A percentile compares a stretch with the other conserved stretches of the same genome.
phyloP scores from a whole-genome alignment of 2,113 vertebrate species.

The Rhineura floridana region DNA sequence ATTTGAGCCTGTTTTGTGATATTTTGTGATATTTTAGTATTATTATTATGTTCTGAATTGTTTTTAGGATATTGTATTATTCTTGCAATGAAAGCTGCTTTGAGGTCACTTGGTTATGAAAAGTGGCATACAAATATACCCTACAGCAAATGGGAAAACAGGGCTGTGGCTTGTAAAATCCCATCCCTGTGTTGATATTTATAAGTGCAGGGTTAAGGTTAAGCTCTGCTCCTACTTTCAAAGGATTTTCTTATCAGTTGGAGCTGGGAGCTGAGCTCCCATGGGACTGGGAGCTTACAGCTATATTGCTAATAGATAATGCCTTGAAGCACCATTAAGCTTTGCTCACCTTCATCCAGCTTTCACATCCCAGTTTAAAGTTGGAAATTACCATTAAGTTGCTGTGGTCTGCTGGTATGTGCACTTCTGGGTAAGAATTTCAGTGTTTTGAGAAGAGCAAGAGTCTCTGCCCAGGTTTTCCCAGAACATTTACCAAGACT shows the following conservation, averaged over 20 bases:
- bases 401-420: conserved; percentile 44
- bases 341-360: conserved; percentile 35
- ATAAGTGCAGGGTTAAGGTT: conserved; percentile 54
- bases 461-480: conserved; percentile 38
- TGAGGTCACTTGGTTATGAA: no score
- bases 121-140: no score
- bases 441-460: conserved; percentile 52
- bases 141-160: conserved; percentile 8
- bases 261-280: conserved; percentile 50
- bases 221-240: conserved; percentile 60
- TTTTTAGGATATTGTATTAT: no score
- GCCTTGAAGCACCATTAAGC: conserved; percentile 32
- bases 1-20: no score
- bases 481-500: conserved; percentile 35
- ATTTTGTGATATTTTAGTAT: no score
- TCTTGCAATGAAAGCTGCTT: no score
- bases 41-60: no score
- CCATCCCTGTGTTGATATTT: conserved; percentile 56
- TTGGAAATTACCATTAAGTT: conserved; percentile 51
- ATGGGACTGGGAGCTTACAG: conserved; percentile 36
- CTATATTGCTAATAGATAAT: conserved; percentile 58
- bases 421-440: conserved; percentile 35
- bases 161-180: conserved; percentile 42
- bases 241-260: conserved; percentile 53
- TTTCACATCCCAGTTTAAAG: conserved; percentile 56